Evolutionary conservation across 2,888 invertebrate genomes (phyloP).

Genomic region (Andrena marginata): DNA sequence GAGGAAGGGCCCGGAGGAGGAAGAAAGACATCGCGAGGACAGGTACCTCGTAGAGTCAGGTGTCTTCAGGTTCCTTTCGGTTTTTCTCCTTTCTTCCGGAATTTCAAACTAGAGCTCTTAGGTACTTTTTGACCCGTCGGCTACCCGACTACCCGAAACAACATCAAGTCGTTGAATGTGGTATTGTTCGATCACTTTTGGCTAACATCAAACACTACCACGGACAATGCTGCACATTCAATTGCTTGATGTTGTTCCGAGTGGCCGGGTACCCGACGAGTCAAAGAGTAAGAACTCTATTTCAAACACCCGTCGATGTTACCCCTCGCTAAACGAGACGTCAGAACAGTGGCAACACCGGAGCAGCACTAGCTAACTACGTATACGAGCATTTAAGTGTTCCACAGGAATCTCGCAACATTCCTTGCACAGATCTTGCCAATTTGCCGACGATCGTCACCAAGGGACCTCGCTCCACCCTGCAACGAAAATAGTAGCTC

Average conservation of each 20-base stretch:
- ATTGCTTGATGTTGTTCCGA: too few relatives aligned
- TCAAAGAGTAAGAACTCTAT: not conserved
- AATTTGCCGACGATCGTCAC: not conserved
- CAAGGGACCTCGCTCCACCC: not conserved
- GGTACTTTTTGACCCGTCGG: too few relatives aligned
- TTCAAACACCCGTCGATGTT: slow-evolving; percentile 9
- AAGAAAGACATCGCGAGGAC: slow-evolving; percentile 21
- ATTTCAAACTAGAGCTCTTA: slow-evolving; percentile 16
- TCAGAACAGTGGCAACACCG: not conserved
- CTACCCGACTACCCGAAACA: too few relatives aligned
- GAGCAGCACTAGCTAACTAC: not conserved
- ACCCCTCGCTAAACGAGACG: not conserved
- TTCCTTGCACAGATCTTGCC: too few relatives aligned
- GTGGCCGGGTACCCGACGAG: too few relatives aligned
- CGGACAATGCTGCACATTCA: too few relatives aligned
- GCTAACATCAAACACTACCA: too few relatives aligned
- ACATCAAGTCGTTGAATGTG: too few relatives aligned
- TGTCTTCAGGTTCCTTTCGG: slow-evolving; percentile 2
- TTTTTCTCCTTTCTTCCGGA: slow-evolving; percentile 8
- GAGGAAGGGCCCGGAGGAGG: slow-evolving; percentile 55
- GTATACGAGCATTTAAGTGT: too few relatives aligned
- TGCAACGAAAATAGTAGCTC: not conserved
- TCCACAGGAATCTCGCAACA: too few relatives aligned
- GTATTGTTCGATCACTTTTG: too few relatives aligned
- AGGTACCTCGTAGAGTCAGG: slow-evolving; percentile 19